Percentiles rank a stretch among this genome's conserved stretches.
Conservation (phyloP, 2,113 vertebrate species). For the Uria aalge region DNA sequence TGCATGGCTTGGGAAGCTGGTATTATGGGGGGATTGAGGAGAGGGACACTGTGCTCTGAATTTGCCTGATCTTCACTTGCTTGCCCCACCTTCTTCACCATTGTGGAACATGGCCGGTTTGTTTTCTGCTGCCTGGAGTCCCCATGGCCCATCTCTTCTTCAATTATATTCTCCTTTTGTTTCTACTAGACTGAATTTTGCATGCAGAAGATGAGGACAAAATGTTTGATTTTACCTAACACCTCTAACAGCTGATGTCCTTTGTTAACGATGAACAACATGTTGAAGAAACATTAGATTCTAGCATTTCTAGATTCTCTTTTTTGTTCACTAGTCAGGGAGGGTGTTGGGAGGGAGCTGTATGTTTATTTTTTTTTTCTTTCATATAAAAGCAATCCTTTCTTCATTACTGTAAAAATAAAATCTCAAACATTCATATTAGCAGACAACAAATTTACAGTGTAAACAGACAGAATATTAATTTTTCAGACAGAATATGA, state of each 20-base stretch:
- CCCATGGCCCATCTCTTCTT: neutral
- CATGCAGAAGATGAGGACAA: neutral
- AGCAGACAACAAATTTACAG: neutral
- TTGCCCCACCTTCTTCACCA: neutral
- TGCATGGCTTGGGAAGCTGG: neutral
- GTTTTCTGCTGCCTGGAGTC: neutral
- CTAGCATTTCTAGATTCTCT: neutral
- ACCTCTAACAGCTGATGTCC: neutral
- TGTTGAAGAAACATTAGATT: neutral
- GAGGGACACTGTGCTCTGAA: neutral
- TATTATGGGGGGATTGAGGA: neutral
- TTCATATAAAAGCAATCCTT: neutral
- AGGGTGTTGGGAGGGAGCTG: neutral
- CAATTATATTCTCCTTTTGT: neutral
- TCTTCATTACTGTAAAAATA: neutral
- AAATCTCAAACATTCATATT: neutral
- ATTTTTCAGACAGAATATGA: neutral
- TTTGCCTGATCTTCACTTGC: neutral
- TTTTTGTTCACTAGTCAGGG: neutral
- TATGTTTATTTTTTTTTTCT: neutral
- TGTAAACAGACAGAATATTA: neutral
- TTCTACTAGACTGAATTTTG: neutral
- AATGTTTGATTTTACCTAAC: neutral
- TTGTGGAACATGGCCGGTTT: neutral
- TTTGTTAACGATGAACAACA: neutral